Evolutionary conservation across 2,113 vertebrate genomes (phyloP).

Genomic region (Alligator mississippiensis): DNA sequence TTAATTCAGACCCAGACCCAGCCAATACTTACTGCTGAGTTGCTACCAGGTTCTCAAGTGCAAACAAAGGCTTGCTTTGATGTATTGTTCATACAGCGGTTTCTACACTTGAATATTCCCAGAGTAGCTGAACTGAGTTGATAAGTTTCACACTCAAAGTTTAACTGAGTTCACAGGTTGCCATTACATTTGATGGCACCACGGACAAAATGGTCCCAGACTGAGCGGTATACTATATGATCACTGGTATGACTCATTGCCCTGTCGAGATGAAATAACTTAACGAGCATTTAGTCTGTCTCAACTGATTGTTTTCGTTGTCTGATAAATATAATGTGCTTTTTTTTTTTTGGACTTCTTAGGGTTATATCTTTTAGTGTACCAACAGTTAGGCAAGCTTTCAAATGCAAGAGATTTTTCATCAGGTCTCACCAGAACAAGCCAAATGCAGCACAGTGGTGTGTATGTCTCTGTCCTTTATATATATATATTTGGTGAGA

Average conservation of each 20-base stretch:
- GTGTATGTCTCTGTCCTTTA: no score
- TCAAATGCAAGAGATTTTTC: no score
- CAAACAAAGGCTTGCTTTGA: neutral
- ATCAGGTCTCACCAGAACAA: no score
- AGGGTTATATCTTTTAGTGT: neutral
- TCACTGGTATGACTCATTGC: neutral
- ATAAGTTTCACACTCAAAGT: neutral
- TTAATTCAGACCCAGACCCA: neutral
- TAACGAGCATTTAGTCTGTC: neutral
- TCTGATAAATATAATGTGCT: fast-evolving
- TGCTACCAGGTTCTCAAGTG: neutral
- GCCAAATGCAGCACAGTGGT: no score
- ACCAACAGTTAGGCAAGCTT: neutral
- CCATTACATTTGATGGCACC: neutral
- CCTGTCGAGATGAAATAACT: neutral
- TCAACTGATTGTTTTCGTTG: neutral
- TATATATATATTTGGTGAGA: no score
- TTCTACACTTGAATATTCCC: neutral
- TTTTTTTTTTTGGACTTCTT: no score
- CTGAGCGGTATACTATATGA: fast-evolving
- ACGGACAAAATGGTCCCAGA: neutral
- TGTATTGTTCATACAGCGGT: neutral
- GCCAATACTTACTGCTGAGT: neutral
- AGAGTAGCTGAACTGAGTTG: neutral
- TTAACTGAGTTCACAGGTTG: neutral